These are phyloP conservation scores for Chloebia gouldiae DNA, from an alignment of 2,113 vertebrate species.

Conservation along the genomic window DNA sequence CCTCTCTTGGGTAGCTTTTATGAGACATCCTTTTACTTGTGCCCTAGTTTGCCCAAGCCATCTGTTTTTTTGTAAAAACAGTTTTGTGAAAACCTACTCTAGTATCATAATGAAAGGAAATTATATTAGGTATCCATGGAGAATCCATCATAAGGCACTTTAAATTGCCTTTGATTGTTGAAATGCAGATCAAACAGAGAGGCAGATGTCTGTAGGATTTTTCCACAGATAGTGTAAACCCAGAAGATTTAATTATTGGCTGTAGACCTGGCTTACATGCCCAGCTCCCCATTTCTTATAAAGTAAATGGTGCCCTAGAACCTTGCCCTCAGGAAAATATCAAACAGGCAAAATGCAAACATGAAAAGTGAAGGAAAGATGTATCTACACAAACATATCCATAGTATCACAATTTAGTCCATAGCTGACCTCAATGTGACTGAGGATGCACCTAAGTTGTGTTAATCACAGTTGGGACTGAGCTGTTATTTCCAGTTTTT, in stretches of 20 bases:
- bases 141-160: neutral
- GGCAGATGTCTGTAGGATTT: neutral
- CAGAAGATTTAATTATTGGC: neutral
- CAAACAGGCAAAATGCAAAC: neutral
- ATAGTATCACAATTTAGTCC: neutral
- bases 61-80: neutral
- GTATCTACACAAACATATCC: neutral
- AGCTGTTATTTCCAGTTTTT: neutral
- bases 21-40: neutral
- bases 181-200: neutral
- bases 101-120: neutral
- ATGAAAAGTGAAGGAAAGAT: neutral
- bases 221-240: neutral
- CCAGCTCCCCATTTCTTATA: neutral
- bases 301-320: neutral
- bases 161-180: neutral
- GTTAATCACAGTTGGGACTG: neutral
- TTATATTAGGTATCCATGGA: constrained; percentile 1
- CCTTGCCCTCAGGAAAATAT: neutral
- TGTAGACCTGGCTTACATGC: neutral
- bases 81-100: neutral
- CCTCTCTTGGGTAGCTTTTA: neutral
- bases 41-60: neutral
- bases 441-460: neutral
- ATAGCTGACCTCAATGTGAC: neutral